These are phyloP conservation scores for Caenorhabditis sulstoni DNA, from an alignment of 2,888 invertebrate genomes.

Conservation along the genomic window DNA sequence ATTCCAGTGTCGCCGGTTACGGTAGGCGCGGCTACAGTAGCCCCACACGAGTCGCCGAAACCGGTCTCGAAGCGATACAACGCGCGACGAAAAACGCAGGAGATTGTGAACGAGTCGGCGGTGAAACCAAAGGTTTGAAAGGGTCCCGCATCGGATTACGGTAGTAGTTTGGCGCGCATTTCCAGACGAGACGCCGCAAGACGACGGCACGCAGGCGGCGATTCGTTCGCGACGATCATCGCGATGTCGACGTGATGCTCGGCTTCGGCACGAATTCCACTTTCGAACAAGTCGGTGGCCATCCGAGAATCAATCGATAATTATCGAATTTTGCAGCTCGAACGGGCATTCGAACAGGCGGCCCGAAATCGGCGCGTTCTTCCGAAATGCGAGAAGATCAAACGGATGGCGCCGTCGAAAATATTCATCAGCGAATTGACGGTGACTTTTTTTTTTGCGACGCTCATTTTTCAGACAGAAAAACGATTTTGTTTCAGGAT, in stretches of 20 bases:
- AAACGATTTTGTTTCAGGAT: conserved; percentile 62
- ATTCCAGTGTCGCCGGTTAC: not conserved
- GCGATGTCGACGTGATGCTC: conserved; percentile 75
- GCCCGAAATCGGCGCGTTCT: conserved; percentile 17
- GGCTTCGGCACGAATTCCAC: conserved; percentile 71
- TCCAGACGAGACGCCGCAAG: conserved; percentile 57
- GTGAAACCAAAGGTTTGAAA: conserved; percentile 56
- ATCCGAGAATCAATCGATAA: not conserved
- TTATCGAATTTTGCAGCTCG: conserved; percentile 72
- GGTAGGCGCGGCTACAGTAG: conserved; percentile 19
- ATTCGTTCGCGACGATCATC: conserved; percentile 66
- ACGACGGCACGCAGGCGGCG: conserved; percentile 57
- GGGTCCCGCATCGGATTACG: not conserved
- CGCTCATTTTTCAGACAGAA: too few species aligned
- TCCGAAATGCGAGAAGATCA: conserved; percentile 50
- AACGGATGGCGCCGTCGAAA: conserved; percentile 68
- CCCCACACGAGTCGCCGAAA: conserved; percentile 34
- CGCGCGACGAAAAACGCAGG: conserved; percentile 73
- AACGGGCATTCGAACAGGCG: conserved; percentile 62
- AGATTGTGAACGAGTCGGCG: conserved; percentile 71
- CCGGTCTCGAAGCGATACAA: conserved; percentile 56
- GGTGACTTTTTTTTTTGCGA: too few species aligned
- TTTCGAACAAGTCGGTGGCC: conserved; percentile 63
- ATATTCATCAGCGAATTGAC: conserved; percentile 78
- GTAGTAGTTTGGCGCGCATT: not conserved